phyloP scores from a whole-genome alignment of 2,113 vertebrate species.

The Tringa solitaria region DNA sequence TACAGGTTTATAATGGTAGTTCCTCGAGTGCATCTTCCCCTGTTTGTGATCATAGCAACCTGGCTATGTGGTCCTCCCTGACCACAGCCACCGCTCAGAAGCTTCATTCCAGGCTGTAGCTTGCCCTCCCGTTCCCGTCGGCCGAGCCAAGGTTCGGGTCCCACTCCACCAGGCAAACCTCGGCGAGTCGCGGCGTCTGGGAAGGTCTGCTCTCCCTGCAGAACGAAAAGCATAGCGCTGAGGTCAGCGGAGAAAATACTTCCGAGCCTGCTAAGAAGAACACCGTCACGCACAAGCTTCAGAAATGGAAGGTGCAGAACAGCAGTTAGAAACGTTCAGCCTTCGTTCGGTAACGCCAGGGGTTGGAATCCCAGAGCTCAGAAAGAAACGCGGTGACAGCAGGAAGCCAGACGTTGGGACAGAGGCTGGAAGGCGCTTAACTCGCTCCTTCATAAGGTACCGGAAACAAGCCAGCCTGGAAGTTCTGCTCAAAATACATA shows the following conservation, averaged over 20 bases:
- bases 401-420: neutral
- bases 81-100: neutral
- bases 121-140: rapidly evolving
- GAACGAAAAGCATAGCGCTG: neutral
- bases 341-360: neutral
- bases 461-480: neutral
- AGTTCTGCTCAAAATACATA: neutral
- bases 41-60: rapidly evolving
- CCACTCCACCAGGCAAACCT: neutral
- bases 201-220: neutral
- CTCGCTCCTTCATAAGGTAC: neutral
- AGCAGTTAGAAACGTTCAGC: neutral
- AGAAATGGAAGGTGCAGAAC: neutral
- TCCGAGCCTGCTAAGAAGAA: neutral
- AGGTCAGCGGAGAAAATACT: neutral
- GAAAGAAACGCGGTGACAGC: neutral
- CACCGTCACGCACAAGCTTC: neutral
- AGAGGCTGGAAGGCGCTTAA: neutral
- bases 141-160: neutral
- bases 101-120: neutral
- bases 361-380: neutral
- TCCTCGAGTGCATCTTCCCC: neutral
- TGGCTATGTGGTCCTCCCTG: neutral
- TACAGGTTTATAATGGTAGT: neutral
- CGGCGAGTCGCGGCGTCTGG: no score